Conservation (phyloP, 92 coral and sea anemone genomes). For the Pocillopora meandrina region DNA sequence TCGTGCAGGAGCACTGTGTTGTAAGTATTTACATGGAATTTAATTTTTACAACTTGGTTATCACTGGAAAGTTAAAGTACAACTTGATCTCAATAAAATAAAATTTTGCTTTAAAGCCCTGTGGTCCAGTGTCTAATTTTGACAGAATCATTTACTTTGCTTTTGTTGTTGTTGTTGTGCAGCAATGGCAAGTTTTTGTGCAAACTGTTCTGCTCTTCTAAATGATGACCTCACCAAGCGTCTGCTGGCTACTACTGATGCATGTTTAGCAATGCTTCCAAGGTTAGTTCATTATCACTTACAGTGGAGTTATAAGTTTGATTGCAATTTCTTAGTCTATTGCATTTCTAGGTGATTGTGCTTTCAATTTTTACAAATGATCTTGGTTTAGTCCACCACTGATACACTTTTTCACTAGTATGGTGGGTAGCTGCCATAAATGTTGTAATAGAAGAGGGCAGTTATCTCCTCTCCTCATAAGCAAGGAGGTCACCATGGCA, state of each 20-base stretch:
- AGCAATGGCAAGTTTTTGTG: slow-evolving; percentile 93
- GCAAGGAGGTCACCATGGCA: too few species aligned
- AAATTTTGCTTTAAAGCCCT: background rate
- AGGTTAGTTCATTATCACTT: slow-evolving; percentile 43
- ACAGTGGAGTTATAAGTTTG: background rate
- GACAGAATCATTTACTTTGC: background rate
- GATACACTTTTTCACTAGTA: too few species aligned
- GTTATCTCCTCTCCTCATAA: too few species aligned
- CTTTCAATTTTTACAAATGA: too few species aligned
- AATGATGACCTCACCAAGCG: slow-evolving; percentile 86
- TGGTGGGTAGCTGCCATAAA: too few species aligned
- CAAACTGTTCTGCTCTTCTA: slow-evolving; percentile 79
- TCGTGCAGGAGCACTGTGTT: slow-evolving; percentile 97
- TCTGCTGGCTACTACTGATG: slow-evolving; percentile 81
- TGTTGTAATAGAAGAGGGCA: too few species aligned
- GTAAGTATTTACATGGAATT: slow-evolving; percentile 44
- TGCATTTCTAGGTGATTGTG: too few species aligned
- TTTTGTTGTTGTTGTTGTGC: slow-evolving; percentile 16
- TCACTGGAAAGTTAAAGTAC: background rate
- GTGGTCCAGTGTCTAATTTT: background rate
- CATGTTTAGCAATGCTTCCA: slow-evolving; percentile 93
- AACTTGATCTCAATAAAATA: background rate
- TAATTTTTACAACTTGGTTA: too few species aligned
- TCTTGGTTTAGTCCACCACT: too few species aligned
- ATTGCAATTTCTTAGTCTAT: too few species aligned